Evolutionary conservation across 2,888 invertebrate species (phyloP), one percentile per base, ranked within the genome.

Genomic region (Tyria jacobaeae): DNA sequence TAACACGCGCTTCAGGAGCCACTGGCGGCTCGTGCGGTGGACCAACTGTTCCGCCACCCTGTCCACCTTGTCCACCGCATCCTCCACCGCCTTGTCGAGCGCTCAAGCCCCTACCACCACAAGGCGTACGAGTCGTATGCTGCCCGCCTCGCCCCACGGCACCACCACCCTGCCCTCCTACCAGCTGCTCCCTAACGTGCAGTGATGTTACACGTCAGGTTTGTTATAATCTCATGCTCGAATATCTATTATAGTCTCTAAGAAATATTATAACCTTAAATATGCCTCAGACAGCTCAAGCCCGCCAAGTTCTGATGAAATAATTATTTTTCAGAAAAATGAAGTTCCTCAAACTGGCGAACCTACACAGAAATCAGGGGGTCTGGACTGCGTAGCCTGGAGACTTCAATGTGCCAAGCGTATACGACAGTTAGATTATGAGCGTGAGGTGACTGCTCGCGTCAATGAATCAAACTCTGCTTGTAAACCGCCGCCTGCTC

Each of bases 31-130:
- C 61, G 31, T 57, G 62, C 53, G 24, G 27, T 89, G 84, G 83
- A 82, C 52, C 86, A 86, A 56, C 86, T 75, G 51, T 75, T 74
- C 39, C 74, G 73, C 73, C 84, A 81, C 74, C 80, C 57, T 17
- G 57, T 63, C 55, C 56, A 49, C 50, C 58, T 41, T 59, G 21
- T 81, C 84, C 9, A 52, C 66, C 62, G 17, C 82, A 82, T 52
- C 86, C 87, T 55, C 86, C 76, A 52, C 76, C 76, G 75, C 73
- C 84, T 82, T 85, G 82, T 21, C 83, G 84, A 63, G 82, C 81
- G 61, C 87, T 83, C 60, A 82, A 76, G 41, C 65, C 64, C 56
- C 79, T 78, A 12, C 67, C 62, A 55, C 81, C 79, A 24, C 55
- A 61, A 55, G 81, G 75, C 24, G 51, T 65, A 66, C 79, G 80